Evolutionary conservation across 1,140 invertebrate species (phyloP).

Genomic region (Drosophila ogumai): DNA sequence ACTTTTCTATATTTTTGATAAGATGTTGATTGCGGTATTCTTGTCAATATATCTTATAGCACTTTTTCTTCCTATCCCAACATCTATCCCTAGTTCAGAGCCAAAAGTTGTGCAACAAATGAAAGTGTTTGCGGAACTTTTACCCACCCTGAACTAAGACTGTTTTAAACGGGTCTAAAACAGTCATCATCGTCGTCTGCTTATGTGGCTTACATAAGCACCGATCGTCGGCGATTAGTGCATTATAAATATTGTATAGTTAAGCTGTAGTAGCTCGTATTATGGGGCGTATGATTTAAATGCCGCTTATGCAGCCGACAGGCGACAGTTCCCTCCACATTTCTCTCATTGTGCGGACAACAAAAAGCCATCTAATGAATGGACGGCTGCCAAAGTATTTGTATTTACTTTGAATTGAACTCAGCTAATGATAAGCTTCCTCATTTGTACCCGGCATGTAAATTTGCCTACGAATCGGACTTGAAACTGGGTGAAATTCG

Average conservation of each 20-base stretch:
- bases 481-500: slow-evolving; percentile 64
- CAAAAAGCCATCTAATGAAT: slow-evolving; percentile 65
- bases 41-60: too few relatives aligned
- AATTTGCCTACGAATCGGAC: slow-evolving; percentile 58
- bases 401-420: slow-evolving; percentile 62
- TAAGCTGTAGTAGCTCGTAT: slow-evolving; percentile 44
- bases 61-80: too few relatives aligned
- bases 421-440: slow-evolving; percentile 75
- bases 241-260: slow-evolving; percentile 56
- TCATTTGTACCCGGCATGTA: slow-evolving; percentile 61
- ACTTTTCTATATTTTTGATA: too few relatives aligned
- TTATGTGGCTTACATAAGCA: slow-evolving; percentile 35
- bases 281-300: slow-evolving; percentile 68
- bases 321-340: slow-evolving; percentile 39
- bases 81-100: too few relatives aligned
- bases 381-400: slow-evolving; percentile 46
- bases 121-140: slow-evolving; percentile 75
- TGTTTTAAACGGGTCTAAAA: slow-evolving; percentile 34
- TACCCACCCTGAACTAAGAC: slow-evolving; percentile 46
- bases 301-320: slow-evolving; percentile 36
- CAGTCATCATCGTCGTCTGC: slow-evolving; percentile 1
- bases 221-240: slow-evolving; percentile 54
- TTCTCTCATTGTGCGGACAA: slow-evolving; percentile 48
- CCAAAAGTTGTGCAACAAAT: slow-evolving; percentile 44
- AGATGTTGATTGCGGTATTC: too few relatives aligned